Base-by-base conservation (phyloP, 2,888 invertebrate species). In the Craniophora ligustri region DNA sequence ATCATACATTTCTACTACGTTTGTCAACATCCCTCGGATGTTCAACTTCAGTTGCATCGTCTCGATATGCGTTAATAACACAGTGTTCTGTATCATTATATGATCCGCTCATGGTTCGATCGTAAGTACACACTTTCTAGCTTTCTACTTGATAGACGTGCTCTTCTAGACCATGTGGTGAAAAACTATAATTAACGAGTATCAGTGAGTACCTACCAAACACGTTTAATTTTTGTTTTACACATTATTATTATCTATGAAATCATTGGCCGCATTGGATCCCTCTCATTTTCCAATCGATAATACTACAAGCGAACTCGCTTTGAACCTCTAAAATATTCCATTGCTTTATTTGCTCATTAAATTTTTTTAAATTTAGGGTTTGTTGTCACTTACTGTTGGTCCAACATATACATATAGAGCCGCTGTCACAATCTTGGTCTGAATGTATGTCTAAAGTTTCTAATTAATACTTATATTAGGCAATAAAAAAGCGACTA, bases 111-210 rank as follows among this genome's bases (percentile, higher is more conserved):
- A 31, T 36, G 21, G 38, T 23, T 45, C 44, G 45, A 60, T 70
- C 53, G 41, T 46, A 32, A 32, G 41, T 41, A 45, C 59, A 39
- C 50, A 60, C 75, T 74, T 75, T 74, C 76, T 62, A 56, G 63
- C 58, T 76, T 76, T 76, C 75, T 75, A 75, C 48, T 55, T 40
- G 56, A 69, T 65, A 62, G 48, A 70, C 63, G 53, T 55, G 71
- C 62, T 65, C 46, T 63, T 65, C 48, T 51, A 61, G 62, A 59
- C 53, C 53, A 59, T 32, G 50, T 57, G 7, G 35, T 42, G 61
- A 42, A 57, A 45, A 51, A 67, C 40, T 53, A 23, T 53, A 32
- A 41, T 58, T 47, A 53, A 49, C 42, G 8, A 39, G 10, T 13
- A 11, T 30, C 11, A 40, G 32, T 55, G 23, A 13, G 18, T 39